phyloP scores from a whole-genome alignment of 2,113 vertebrate genomes.

The Pituophis catenifer region DNA sequence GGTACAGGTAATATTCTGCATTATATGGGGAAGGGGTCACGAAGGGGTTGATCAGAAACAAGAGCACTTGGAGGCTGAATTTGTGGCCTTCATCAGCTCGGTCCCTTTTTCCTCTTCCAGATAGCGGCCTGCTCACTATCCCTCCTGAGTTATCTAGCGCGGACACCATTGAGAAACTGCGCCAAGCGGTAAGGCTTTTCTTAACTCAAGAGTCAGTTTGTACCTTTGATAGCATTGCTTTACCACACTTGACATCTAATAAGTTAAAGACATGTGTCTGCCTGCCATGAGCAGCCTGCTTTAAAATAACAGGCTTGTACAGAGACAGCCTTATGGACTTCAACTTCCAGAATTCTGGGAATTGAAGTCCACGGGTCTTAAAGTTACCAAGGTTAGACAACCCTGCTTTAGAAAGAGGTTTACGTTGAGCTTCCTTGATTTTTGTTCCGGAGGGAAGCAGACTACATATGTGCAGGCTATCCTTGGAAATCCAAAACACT shows the following conservation, averaged over 20 bases:
- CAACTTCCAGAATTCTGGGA: background rate
- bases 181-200: constrained; percentile 53
- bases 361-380: background rate
- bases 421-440: background rate
- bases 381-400: background rate
- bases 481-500: background rate
- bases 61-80: background rate
- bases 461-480: background rate
- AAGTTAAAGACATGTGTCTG: background rate
- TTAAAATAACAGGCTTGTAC: background rate
- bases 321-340: background rate
- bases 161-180: constrained; percentile 63
- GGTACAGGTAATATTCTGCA: constrained; percentile 55
- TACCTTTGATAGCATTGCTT: background rate
- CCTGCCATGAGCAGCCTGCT: background rate
- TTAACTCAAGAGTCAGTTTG: background rate
- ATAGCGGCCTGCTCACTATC: constrained; percentile 57
- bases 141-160: constrained; percentile 53
- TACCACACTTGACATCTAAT: background rate
- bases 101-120: constrained; percentile 27
- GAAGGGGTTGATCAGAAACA: background rate
- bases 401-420: background rate
- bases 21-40: background rate
- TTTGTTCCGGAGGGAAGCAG: background rate
- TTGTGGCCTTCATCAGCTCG: background rate